Conservation (phyloP, 92 coral and sea anemone species). For the Paragorgia papillata region DNA sequence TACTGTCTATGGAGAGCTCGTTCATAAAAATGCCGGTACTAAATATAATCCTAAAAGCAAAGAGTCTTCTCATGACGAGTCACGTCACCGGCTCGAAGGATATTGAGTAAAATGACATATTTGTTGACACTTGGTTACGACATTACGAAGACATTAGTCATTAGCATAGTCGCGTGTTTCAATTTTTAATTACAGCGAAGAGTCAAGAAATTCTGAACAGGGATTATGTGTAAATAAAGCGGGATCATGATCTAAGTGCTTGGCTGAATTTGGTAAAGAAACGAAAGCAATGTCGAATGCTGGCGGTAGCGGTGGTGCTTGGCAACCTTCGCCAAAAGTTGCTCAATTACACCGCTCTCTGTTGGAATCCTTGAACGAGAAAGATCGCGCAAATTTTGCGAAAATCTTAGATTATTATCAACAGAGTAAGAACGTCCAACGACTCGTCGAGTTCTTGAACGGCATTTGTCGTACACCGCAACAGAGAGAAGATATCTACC, state of each 20-base stretch:
- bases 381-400: constrained; percentile 76
- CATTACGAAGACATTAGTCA: constrained; percentile 20
- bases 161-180: constrained; percentile 41
- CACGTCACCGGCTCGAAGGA: not conserved
- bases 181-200: not conserved
- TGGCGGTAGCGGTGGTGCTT: not conserved
- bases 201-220: not conserved
- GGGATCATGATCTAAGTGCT: not conserved
- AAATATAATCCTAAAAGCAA: not conserved
- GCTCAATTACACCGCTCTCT: constrained; percentile 43
- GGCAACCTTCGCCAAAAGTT: constrained; percentile 29
- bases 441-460: constrained; percentile 68
- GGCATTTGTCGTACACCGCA: constrained; percentile 70
- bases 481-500: constrained; percentile 84
- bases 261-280: not conserved
- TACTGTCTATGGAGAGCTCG: too few species aligned
- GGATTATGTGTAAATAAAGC: constrained; percentile 9
- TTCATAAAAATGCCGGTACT: not conserved
- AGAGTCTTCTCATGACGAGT: constrained; percentile 9
- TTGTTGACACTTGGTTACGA: constrained; percentile 37
- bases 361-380: constrained; percentile 63
- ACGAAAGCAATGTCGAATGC: constrained; percentile 17
- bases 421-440: constrained; percentile 68
- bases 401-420: constrained; percentile 84
- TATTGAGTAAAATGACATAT: too few species aligned